Percentiles rank a stretch among this genome's conserved stretches.
These are phyloP conservation scores for Nomada lathburiana DNA, from an alignment of 2,888 invertebrate genomes.

Conservation along the genomic window DNA sequence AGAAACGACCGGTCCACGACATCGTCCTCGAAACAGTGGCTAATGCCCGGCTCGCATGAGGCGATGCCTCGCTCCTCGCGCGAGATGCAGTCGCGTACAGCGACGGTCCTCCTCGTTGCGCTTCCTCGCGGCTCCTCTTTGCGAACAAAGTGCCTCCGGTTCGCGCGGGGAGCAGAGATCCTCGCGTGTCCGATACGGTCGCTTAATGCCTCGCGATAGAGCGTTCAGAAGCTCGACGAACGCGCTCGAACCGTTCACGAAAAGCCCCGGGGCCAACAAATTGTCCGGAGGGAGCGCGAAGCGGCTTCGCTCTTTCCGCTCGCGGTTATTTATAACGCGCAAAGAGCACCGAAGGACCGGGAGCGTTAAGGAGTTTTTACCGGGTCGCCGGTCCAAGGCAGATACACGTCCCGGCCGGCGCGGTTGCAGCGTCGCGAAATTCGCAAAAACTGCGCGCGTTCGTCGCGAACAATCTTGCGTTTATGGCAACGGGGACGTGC, in stretches of 20 bases:
- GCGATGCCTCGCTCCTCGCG: conserved; percentile 5
- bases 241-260: conserved; percentile 9
- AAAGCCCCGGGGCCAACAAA: conserved; percentile 24
- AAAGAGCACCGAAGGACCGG: conserved; percentile 60
- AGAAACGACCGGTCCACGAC: conserved; percentile 68
- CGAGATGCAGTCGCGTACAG: not conserved
- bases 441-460: conserved; percentile 58
- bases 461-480: conserved; percentile 58
- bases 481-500: conserved; percentile 29
- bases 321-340: conserved; percentile 68
- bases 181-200: conserved; percentile 43
- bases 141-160: no score
- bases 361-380: conserved; percentile 60
- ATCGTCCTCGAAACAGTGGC: conserved; percentile 53
- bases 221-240: conserved; percentile 13
- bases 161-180: conserved; percentile 8
- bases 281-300: conserved; percentile 13
- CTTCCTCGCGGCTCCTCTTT: no score
- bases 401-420: conserved; percentile 45
- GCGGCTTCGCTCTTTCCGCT: conserved; percentile 43
- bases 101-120: not conserved
- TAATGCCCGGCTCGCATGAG: conserved; percentile 74
- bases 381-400: conserved; percentile 3
- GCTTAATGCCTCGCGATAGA: conserved; percentile 26
- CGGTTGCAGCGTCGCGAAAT: conserved; percentile 41